These are phyloP conservation scores for Cheilosia soror DNA, from an alignment of 2,888 invertebrate species.

Conservation along the genomic window DNA sequence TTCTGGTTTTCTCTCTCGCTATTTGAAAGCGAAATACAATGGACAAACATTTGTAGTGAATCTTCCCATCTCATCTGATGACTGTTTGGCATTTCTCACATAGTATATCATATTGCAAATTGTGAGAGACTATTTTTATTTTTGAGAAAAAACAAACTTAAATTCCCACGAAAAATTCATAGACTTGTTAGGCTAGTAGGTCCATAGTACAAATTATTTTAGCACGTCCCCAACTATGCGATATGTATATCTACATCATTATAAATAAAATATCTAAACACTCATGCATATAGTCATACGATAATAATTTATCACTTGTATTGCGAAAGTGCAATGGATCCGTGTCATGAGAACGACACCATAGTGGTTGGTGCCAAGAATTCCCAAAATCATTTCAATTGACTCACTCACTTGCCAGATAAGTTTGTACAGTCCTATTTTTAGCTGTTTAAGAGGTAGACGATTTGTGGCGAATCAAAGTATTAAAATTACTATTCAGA, in stretches of 20 bases:
- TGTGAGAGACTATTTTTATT: constrained; percentile 24
- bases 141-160: background rate
- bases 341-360: constrained; percentile 65
- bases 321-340: constrained; percentile 71
- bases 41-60: constrained; percentile 27
- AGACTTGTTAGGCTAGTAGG: constrained; percentile 1
- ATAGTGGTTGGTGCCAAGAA: constrained; percentile 58
- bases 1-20: constrained; percentile 8
- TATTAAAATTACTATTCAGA: constrained; percentile 40
- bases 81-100: constrained; percentile 49
- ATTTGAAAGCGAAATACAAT: constrained; percentile 30
- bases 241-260: background rate
- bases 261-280: background rate
- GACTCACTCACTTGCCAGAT: constrained; percentile 61
- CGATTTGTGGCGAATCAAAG: constrained; percentile 18
- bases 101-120: constrained; percentile 23
- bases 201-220: constrained; percentile 1
- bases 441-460: constrained; percentile 47
- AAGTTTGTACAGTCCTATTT: constrained; percentile 43
- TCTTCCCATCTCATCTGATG: constrained; percentile 46
- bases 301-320: constrained; percentile 61
- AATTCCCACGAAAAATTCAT: constrained; percentile 25
- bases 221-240: background rate
- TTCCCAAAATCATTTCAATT: constrained; percentile 53
- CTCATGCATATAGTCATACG: background rate